Base-by-base conservation (phyloP, 2,113 vertebrate genomes). In the Emberiza fucata region DNA sequence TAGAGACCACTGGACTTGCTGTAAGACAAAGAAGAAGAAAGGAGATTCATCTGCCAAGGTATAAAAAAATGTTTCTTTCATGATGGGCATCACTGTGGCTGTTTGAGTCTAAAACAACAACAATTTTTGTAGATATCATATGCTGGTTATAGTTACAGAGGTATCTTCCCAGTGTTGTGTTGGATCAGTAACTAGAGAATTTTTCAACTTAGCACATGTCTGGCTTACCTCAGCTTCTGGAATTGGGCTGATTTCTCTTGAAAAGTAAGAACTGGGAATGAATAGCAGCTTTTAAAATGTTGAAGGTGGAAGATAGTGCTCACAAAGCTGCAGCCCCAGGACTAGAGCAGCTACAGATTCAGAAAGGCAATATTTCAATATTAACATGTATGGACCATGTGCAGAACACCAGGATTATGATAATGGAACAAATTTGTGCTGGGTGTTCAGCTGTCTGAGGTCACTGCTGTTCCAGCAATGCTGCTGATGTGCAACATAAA, bases 401-500 rank as follows among this genome's bases (percentile, higher is more conserved):
- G 19, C 47, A 92, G 90, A 90, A 60, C 54, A 64, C 13, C 51
- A 70, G 47, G 64, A 75, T 96, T 90, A 86, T 81, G 63, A 23
- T 31, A 88, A 86, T 7, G 47, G 42, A 70, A 47, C 8, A 19
- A 86, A 86, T 20, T 13, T 29, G 79, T 63, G 40, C 79, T 47
- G 64, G 15, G 33, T 71, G 66, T 88, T 91, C 69, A 79, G 35
- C 64, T 86, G 17, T 27, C 71, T 85, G 93, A 79, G 59, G 88
- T 76, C 82, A 80, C 40, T 92, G 54, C 44, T 90, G 56, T 28
- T 79, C 48, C 57, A 81, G 84, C 56, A 76, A 21, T 42, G 45
- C 61, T 83, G 28, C 56, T 97, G 77, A 75, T 91, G 61, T 80
- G 73, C 18, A 48, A 88, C 92, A 76, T 61, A 82, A 96, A 95